Conservation (phyloP, 92 coral and sea anemone species). For the Epizoanthus ramosus region DNA sequence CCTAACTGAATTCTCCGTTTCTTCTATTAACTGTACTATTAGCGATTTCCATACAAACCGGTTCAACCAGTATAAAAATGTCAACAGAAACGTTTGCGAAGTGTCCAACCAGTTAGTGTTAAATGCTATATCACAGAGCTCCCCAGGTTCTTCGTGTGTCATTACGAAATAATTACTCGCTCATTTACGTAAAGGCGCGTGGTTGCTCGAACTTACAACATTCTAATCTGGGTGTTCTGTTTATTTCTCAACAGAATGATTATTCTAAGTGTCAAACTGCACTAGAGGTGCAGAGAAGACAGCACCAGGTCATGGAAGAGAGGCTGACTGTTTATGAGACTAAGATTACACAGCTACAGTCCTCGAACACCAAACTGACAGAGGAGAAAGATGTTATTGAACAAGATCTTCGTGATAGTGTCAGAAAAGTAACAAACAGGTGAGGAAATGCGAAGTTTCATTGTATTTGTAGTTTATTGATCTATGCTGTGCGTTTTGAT, state of each 20-base stretch:
- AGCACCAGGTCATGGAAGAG: constrained; percentile 63
- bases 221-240: not conserved
- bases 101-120: too few relatives aligned
- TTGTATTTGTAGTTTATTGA: not conserved
- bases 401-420: constrained; percentile 71
- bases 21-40: too few relatives aligned
- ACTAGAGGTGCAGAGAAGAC: constrained; percentile 75
- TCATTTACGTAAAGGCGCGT: too few relatives aligned
- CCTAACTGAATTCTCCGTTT: too few relatives aligned
- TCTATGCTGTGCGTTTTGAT: not conserved
- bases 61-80: too few relatives aligned
- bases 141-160: too few relatives aligned
- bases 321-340: constrained; percentile 64
- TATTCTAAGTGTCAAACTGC: constrained; percentile 72
- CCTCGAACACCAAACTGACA: constrained; percentile 61
- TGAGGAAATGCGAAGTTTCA: not conserved
- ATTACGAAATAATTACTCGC: too few relatives aligned
- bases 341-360: constrained; percentile 72
- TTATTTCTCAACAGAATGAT: constrained; percentile 14
- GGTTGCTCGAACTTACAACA: too few relatives aligned
- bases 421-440: constrained; percentile 65
- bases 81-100: too few relatives aligned
- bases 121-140: too few relatives aligned
- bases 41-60: too few relatives aligned
- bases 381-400: constrained; percentile 81